Conservation (phyloP, 2,888 invertebrate genomes). For the Aphodius granarius region DNA sequence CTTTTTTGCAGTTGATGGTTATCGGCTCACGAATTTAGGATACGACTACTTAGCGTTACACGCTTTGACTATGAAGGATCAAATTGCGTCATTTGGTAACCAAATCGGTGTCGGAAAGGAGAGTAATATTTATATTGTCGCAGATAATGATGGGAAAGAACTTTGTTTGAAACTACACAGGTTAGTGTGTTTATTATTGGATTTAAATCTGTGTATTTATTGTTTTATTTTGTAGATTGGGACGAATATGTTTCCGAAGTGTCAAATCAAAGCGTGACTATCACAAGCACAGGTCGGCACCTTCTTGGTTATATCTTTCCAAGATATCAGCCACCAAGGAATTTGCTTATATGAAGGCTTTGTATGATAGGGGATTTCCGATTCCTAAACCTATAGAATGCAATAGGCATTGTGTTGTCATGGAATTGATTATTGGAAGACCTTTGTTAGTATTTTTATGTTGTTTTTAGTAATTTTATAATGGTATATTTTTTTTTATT, state of each 20-base stretch:
- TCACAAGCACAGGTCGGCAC: slow-evolving; percentile 84
- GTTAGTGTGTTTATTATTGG: slow-evolving; percentile 56
- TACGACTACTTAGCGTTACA: slow-evolving; percentile 97
- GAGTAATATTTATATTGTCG: slow-evolving; percentile 93
- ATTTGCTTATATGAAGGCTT: slow-evolving; percentile 95
- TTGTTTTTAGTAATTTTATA: background rate
- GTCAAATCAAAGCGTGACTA: slow-evolving; percentile 96
- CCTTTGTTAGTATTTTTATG: slow-evolving; percentile 66
- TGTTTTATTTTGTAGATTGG: slow-evolving; percentile 63
- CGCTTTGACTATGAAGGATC: slow-evolving; percentile 76
- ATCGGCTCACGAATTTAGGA: slow-evolving; percentile 90
- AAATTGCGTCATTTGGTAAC: slow-evolving; percentile 88
- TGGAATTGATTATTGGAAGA: slow-evolving; percentile 86
- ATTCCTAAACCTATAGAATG: slow-evolving; percentile 94
- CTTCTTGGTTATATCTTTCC: slow-evolving; percentile 96
- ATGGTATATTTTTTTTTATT: slow-evolving; percentile 31
- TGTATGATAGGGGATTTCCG: slow-evolving; percentile 88
- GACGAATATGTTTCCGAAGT: slow-evolving; percentile 94
- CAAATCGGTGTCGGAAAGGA: slow-evolving; percentile 99
- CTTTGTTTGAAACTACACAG: slow-evolving; percentile 90
- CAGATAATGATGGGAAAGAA: slow-evolving; percentile 75
- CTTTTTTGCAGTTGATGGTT: slow-evolving; percentile 83
- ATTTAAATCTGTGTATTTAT: slow-evolving; percentile 77
- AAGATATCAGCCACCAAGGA: slow-evolving; percentile 96
- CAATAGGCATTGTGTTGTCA: slow-evolving; percentile 94